Percentiles rank a stretch among this genome's conserved stretches.
These are phyloP conservation scores for Chamaea fasciata DNA, from an alignment of 2,113 vertebrate species.

Conservation along the genomic window DNA sequence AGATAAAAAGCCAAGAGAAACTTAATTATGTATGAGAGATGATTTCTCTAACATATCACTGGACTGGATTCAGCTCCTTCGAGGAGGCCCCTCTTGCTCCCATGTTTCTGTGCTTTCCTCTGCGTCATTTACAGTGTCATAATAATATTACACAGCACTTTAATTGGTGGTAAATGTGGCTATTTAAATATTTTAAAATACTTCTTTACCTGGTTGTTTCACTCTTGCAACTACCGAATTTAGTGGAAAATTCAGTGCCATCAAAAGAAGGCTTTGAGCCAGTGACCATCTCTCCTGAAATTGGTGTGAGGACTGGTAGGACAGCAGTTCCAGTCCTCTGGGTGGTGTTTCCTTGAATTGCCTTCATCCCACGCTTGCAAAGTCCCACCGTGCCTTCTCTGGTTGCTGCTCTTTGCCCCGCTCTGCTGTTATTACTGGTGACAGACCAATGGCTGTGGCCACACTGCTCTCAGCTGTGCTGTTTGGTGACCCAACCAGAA, in stretches of 20 bases:
- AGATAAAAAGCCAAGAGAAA: neutral
- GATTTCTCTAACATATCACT: neutral
- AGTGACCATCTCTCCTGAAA: neutral
- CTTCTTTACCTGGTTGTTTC: neutral
- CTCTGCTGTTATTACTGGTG: neutral
- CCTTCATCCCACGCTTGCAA: rapidly evolving
- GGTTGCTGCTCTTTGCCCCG: neutral
- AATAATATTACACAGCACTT: neutral
- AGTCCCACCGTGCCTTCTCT: neutral
- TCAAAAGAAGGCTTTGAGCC: neutral
- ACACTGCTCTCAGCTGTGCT: neutral
- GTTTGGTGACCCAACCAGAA: neutral
- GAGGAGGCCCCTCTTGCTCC: neutral
- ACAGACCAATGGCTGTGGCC: neutral
- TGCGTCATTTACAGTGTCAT: rapidly evolving
- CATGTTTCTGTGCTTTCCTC: neutral
- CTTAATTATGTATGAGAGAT: neutral
- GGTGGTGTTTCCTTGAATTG: neutral
- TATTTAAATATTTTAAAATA: neutral
- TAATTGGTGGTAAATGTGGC: neutral
- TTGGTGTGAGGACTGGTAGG: neutral
- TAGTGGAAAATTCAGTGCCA: neutral
- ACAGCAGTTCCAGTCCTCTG: neutral
- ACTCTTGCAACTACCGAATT: neutral
- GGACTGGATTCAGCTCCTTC: neutral